Evolutionary conservation across 2,113 vertebrate genomes (phyloP), one percentile per base, ranked within the genome.

Genomic region (Chaetodon trifascialis): DNA sequence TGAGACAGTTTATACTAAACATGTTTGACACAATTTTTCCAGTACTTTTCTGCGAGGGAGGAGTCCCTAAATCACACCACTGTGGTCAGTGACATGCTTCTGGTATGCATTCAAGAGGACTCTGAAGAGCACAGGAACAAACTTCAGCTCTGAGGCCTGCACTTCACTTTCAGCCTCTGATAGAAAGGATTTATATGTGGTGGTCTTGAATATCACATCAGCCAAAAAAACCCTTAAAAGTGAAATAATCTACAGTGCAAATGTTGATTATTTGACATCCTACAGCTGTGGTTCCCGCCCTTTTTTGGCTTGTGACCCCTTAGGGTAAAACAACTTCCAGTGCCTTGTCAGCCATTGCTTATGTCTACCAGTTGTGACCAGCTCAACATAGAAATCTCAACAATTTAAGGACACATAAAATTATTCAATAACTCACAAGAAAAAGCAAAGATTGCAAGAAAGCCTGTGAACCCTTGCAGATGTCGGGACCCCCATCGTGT

Each of bases 41-140:
- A 85, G 65, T 40, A 11, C 67, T 67, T 76, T 79, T 86, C 47
- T 81, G 79, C 79, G 40, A 88, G 82, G 81, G 76, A 85, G 87
- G 85, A 86, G 86, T 79, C 76, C 71, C 25, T 63, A 59, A 89
- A 79, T 85, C 76, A 56, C 74, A 79, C 78, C 83, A 66, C 82
- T 75, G 85, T 77, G 89, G 87, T 91, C 76, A 72, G 42, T 16
- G 79, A 76, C 86, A 89, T 88, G 73, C 87, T 74, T 86, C 11
- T 8, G 42, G 56, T 34, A 42, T 66, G 71, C 12, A 25, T 69
- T 52, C n/a, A 56, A 55, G 60, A 74, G 11, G 36, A 49, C 1
- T 46, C 72, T 21, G 12, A 11, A 80, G 34, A 62, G 62, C 38
- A 64, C 17, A 4, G 66, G 40, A 65, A 72, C 34, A 55, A 34